Evolutionary conservation across 2,888 invertebrate genomes (phyloP), one percentile per base, ranked within the genome.

Genomic region (Galeopsomyia nigrocyanea): DNA sequence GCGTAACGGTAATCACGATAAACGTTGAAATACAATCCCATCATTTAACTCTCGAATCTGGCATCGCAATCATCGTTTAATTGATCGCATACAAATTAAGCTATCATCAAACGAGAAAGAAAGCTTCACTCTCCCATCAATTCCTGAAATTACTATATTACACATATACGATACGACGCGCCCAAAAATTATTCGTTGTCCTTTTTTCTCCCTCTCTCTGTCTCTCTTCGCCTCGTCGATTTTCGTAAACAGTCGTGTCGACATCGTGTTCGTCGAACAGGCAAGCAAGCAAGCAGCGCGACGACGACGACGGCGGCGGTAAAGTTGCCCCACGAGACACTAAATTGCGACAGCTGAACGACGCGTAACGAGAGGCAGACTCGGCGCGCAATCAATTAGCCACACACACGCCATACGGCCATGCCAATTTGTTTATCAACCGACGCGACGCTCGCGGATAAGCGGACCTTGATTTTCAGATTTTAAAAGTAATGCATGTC

Each of bases 21-120:
- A 39, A 39, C 10, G 7, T 39, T 10, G 39, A 13, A 39, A 10
- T 10, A 13, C 39, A 39, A 9, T 39, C 39, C 39, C 2, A 39
- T 13, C 1, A 39, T 39, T 39, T 7, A 7, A 39, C 13, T 7
- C 39, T 10, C 39, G 13, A 39, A 39, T 10, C 13, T 10, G 10
- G 39, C 13, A 39, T 10, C 39, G 39, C 13, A 13, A 10, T 39
- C 7, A 10, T 39, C 39, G 5, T 2, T 7, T 46, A 67, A 60
- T 57, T 53, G 61, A 62, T 50, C 19, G 31, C 19, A 46, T 49
- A n/a, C 50, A 57, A 69, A 69, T 62, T 50, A 39, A 58, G 57
- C 57, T 17, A 65, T 67, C 67, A 51, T 16, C 66, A n/a, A 49
- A 58, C 49, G 58, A 58, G 64, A 70, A 70, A 71, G 65, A 61